Conservation (phyloP, 1,140 invertebrate species). For the Leptonema lineaticorne region DNA sequence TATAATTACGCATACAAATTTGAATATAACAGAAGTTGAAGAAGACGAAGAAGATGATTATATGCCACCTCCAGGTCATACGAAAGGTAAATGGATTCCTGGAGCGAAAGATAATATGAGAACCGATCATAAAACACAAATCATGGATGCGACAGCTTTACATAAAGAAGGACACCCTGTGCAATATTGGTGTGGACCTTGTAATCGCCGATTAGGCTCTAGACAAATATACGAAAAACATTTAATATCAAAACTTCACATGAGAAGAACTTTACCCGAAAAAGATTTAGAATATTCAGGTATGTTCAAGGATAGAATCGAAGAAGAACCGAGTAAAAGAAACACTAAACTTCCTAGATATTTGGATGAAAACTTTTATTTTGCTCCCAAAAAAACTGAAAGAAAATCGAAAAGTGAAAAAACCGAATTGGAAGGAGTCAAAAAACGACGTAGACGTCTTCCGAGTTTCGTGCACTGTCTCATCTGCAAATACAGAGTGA, state of each 20-base stretch:
- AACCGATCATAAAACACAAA: slow-evolving; percentile 55
- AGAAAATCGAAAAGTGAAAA: slow-evolving; percentile 34
- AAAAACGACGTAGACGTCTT: slow-evolving; percentile 58
- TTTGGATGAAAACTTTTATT: slow-evolving; percentile 46
- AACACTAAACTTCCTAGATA: slow-evolving; percentile 46
- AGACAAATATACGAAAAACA: slow-evolving; percentile 74
- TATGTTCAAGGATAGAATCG: slow-evolving; percentile 46
- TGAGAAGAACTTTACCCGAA: slow-evolving; percentile 68
- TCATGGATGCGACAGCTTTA: slow-evolving; percentile 52
- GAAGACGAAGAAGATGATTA: slow-evolving; percentile 53
- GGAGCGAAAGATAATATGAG: slow-evolving; percentile 56
- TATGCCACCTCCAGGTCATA: slow-evolving; percentile 66
- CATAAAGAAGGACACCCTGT: slow-evolving; percentile 57
- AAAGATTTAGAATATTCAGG: slow-evolving; percentile 61
- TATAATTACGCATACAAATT: slow-evolving; percentile 38
- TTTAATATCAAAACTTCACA: slow-evolving; percentile 70
- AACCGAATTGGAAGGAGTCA: slow-evolving; percentile 40
- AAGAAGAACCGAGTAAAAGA: slow-evolving; percentile 46
- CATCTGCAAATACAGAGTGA: slow-evolving; percentile 69
- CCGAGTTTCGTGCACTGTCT: slow-evolving; percentile 63
- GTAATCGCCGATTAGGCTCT: slow-evolving; percentile 71
- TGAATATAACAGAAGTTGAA: slow-evolving; percentile 43
- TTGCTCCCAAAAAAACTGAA: slow-evolving; percentile 44
- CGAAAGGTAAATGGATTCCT: slow-evolving; percentile 76
- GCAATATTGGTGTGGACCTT: slow-evolving; percentile 77